Percentiles rank a stretch among this genome's conserved stretches.
phyloP scores from a whole-genome alignment of 2,888 invertebrate genomes.

The Piscicola geometra region DNA sequence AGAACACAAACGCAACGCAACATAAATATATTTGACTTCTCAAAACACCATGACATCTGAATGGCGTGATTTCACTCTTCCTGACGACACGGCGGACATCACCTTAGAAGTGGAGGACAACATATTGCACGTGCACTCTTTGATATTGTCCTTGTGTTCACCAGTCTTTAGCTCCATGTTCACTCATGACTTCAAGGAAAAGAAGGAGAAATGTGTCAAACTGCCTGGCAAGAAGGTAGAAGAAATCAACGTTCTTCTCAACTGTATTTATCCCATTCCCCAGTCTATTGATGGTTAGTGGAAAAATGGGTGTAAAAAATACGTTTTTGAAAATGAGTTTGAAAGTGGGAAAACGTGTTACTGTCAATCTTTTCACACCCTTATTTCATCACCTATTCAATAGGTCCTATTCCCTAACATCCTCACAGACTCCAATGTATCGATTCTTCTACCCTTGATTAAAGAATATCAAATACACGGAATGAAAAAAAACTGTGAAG shows the following conservation, averaged over 20 bases:
- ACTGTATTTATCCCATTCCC: slow-evolving; percentile 56
- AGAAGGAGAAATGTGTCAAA: slow-evolving; percentile 40
- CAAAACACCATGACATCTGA: slow-evolving; percentile 42
- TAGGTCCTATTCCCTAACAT: no score
- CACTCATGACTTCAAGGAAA: slow-evolving; percentile 44
- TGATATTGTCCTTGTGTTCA: slow-evolving; percentile 50
- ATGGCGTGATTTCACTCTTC: slow-evolving; percentile 47
- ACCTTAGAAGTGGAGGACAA: slow-evolving; percentile 48
- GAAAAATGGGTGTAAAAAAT: no score
- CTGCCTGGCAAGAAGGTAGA: slow-evolving; percentile 49
- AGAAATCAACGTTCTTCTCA: slow-evolving; percentile 54
- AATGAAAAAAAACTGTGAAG: slow-evolving; percentile 54
- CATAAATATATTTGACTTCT: no score
- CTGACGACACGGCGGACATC: slow-evolving; percentile 48
- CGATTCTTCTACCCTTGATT: slow-evolving; percentile 53
- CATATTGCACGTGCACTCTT: slow-evolving; percentile 48
- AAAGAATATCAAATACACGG: slow-evolving; percentile 56
- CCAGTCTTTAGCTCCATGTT: slow-evolving; percentile 50
- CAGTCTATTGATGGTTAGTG: slow-evolving; percentile 51
- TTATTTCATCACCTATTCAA: no score
- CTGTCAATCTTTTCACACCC: no score
- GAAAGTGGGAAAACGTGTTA: no score
- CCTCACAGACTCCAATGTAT: slow-evolving; percentile 52
- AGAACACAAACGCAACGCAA: no score
- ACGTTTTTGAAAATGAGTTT: no score